These are phyloP conservation scores for Molothrus ater DNA, from an alignment of 2,797 vertebrate species.

Conservation along the genomic window DNA sequence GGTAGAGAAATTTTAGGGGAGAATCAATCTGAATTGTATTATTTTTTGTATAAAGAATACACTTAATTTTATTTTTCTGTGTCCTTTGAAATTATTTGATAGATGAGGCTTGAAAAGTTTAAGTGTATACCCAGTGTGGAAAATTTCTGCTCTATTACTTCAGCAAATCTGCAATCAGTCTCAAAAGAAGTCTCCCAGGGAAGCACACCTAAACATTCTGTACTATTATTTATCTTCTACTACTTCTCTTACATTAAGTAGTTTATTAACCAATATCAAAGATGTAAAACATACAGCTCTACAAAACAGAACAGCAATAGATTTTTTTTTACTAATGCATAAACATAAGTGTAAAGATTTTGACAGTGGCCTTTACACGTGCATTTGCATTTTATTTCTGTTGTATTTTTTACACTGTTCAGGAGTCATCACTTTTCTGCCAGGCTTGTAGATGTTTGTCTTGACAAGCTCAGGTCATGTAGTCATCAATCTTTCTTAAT, in stretches of 20 bases:
- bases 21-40: not conserved
- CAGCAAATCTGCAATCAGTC: not conserved
- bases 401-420: not conserved
- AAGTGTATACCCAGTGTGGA: not conserved
- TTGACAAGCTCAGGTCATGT: not conserved
- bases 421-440: not conserved
- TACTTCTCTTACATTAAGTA: not conserved
- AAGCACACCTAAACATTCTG: not conserved
- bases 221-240: not conserved
- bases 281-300: not conserved
- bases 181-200: not conserved
- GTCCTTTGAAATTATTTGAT: not conserved
- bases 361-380: not conserved
- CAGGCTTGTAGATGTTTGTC: not conserved
- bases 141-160: not conserved
- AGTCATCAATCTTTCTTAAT: not conserved
- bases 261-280: not conserved
- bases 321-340: not conserved
- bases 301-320: not conserved
- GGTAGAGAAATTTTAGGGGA: not conserved
- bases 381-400: not conserved
- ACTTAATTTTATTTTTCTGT: not conserved
- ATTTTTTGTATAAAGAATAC: not conserved
- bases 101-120: not conserved
- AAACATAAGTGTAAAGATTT: not conserved